Percentiles rank a stretch among this genome's conserved stretches.
These are phyloP conservation scores for Trypoxylon attenuatum DNA, from an alignment of 2,888 invertebrate species.

Conservation along the genomic window DNA sequence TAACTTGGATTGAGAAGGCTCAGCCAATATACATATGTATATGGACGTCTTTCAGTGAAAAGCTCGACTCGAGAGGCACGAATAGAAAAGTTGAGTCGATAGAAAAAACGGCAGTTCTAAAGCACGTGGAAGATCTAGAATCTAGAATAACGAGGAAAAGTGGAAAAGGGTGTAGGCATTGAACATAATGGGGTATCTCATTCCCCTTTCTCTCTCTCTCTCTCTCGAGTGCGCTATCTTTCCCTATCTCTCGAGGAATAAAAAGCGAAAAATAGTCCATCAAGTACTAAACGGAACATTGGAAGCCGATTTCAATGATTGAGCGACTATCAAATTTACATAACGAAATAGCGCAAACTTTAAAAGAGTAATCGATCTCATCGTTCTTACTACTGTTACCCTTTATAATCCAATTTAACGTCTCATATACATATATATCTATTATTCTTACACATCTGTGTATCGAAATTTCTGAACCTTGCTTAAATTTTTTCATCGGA, in stretches of 20 bases:
- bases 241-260: not conserved
- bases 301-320: constrained; percentile 48
- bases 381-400: no score
- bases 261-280: constrained; percentile 30
- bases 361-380: no score
- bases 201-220: no score
- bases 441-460: no score
- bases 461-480: no score
- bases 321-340: constrained; percentile 51
- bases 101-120: not conserved
- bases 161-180: constrained; percentile 22
- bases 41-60: not conserved
- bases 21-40: not conserved
- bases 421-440: no score
- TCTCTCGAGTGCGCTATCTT: no score
- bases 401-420: no score
- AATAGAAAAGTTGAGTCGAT: not conserved
- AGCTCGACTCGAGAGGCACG: not conserved
- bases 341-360: constrained; percentile 38
- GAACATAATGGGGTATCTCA: constrained; percentile 37
- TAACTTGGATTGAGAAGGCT: not conserved
- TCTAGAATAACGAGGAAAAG: constrained; percentile 39
- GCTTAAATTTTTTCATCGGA: no score
- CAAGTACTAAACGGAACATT: constrained; percentile 38
- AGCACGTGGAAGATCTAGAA: constrained; percentile 35